Base-by-base conservation (phyloP, 1,140 invertebrate genomes). In the Plutomurus gul region DNA sequence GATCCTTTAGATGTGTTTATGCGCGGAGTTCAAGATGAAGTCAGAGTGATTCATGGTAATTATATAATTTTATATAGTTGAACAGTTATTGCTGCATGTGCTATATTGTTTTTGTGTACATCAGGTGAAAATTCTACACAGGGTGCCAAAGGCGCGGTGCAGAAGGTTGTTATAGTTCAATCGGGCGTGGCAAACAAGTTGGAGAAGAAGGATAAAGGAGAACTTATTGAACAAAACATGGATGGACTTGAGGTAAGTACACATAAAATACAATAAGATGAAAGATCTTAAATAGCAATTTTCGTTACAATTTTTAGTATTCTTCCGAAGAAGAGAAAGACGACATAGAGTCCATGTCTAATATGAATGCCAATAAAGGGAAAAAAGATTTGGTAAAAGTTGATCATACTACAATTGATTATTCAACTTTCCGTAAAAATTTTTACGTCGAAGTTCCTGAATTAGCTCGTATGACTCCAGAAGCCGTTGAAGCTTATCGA, bases 1-100 rank as follows among this genome's bases (percentile, higher is more conserved):
- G 97, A 99, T 89, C 95, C 97, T 13, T 87, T 99, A 6, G 96
- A 99, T 91, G 96, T 96, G 7, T 99, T 94, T 85, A 99, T 99
- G 97, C 91, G 88, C 92, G 88, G 89, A 84, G 92, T 94, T 13
- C 92, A 93, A 86, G 92, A 92, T 85, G 95, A 98, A 90, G 95
- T 97, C 16, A 89, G 94, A n/a, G 94, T 20, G 11, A 27, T 18
- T 11, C 18, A 56, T 13, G 25, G 11, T 13, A 43, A 43, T 43
- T 43, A n/a, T 43, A 43, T 43, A 13, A 13, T 43, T 2, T 43
- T 43, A 43, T 13, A 43, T 43, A n/a, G 7, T n/a, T 13, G n/a
- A 43, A 16, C 27, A 30, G 51, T 18, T 60, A 60, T 25, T 20
- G 18, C n/a, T 20, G 25, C 33, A 40, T 18, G 37, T 20, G 10